Base-by-base conservation (phyloP, 2,113 vertebrate species). In the Vulpes vulpes region DNA sequence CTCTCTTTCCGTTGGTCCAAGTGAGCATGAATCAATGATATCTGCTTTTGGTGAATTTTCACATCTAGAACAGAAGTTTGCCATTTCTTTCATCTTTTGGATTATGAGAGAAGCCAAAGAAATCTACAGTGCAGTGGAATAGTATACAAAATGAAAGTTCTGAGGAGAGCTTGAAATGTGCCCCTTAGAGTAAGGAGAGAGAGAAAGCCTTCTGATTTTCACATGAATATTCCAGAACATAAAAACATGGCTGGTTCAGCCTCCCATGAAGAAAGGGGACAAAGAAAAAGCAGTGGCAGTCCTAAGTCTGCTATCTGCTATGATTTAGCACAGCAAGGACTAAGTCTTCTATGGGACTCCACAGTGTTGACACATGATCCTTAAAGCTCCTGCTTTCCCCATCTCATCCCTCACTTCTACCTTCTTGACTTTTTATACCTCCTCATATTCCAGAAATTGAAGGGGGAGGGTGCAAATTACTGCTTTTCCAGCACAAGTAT, bases 331-430 rank as follows among this genome's bases (percentile, higher is more conserved):
- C 49, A 25, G 27, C 8, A 74, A 95, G 27, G 6, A 73, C 23
- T 51, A 15, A 8, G 8, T 86, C 0, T 73, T 14, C 49, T 51
- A 0, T 51, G 32, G 10, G 17, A 15, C 22, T 49, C 20, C 38
- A 17, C 19, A 27, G 1, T 23, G 35, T 81, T 76, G 14, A 35
- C n/a, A 60, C 32, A 20, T 14, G 32, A 53, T 35, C 4, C 4
- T 10, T 25, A 19, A n/a, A 73, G 14, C 3, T 43, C 16, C 4
- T 69, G 2, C 2, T 19, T 51, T 5, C 32, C 12, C 2, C 14
- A 14, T 2, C 0, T 6, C 16, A 55, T 11, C 17, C 17, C 11
- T 67, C 15, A 38, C 0, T 3, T 8, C 38, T 80, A 32, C 6
- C 23, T 23, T 7, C 7, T 35, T 23, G 8, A 30, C 20, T 43